Base-by-base conservation (phyloP, 2,888 invertebrate genomes). In the Hirudinaria manillensis region DNA sequence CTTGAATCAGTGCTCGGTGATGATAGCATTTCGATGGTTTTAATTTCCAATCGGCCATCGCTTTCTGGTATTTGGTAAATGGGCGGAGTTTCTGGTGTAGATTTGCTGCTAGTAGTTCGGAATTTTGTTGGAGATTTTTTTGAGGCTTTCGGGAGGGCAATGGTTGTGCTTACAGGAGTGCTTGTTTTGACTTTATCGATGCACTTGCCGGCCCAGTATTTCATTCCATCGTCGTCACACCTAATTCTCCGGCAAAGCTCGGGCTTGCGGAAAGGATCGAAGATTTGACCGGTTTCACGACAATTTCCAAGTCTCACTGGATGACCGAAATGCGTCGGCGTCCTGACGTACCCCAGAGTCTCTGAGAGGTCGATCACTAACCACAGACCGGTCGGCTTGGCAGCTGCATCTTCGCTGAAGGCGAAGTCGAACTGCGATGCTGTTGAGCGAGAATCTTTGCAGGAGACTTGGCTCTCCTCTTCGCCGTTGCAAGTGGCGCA, bases 401-500 rank as follows among this genome's bases (percentile, higher is more conserved):
- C 55, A 29, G 24, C 32, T n/a, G 34, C 73, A 4, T 36, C n/a
- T 24, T 27, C n/a, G 24, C 32, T 32, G 36, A 70, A 36, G 36
- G 32, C 34, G 21, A 74, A 32, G 24, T 74, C 74, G 32, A 68
- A 74, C 53, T 74, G 45, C n/a, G 19, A 74, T 2, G 53, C 10
- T 24, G 66, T 53, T 19, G 74, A 27, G 2, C 36, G 24, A 21
- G 13, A 38, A 38, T 77, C 77, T 0, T 66, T 34, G 45, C 77
- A 77, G 36, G 70, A n/a, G 65, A 72, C 13, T 7, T 66, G 6
- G 1, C 34, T 36, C 19, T 75, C 68, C 7, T 71, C 67, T 2
- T 71, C 24, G n/a, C 67, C 34, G 45, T 77, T 75, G 67, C 77
- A 77, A 16, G 51, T 61, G 75, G 77, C 77, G 38, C 77, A 77